A percentile compares a stretch with the other conserved stretches of the same genome.
Conservation (phyloP, 2,113 vertebrate genomes). For the Crotalus viridis region DNA sequence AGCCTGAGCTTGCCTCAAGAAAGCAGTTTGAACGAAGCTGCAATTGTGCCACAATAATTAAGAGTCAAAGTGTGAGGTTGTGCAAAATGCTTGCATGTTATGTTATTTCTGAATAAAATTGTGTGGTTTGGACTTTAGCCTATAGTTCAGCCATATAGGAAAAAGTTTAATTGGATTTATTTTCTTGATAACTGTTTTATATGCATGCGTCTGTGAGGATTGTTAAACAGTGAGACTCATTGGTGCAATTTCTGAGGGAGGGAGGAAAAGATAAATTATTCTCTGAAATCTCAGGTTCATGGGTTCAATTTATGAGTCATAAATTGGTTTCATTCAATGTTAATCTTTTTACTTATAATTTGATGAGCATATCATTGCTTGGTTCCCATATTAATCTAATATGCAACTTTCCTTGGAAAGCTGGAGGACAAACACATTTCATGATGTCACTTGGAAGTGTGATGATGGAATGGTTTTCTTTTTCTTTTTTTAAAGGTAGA, state of each 20-base stretch:
- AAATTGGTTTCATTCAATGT: not conserved
- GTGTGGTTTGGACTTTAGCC: not conserved
- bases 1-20: not conserved
- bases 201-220: not conserved
- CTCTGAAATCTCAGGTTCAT: too few species aligned
- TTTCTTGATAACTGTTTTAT: not conserved
- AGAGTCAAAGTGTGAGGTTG: not conserved
- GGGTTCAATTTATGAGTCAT: not conserved
- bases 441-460: not conserved
- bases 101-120: not conserved
- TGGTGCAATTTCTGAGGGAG: not conserved
- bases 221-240: not conserved
- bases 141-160: not conserved
- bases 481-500: not conserved
- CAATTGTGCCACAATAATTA: slow-evolving; percentile 4
- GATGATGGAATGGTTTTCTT: not conserved
- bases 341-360: not conserved
- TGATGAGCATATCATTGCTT: not conserved
- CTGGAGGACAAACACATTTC: not conserved
- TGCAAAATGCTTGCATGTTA: not conserved
- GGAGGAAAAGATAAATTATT: too few species aligned
- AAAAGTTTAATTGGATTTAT: slow-evolving; percentile 25
- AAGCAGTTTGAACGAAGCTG: not conserved
- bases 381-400: not conserved
- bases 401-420: not conserved